phyloP scores from a whole-genome alignment of 2,113 vertebrate species.

The Globicephala melas region DNA sequence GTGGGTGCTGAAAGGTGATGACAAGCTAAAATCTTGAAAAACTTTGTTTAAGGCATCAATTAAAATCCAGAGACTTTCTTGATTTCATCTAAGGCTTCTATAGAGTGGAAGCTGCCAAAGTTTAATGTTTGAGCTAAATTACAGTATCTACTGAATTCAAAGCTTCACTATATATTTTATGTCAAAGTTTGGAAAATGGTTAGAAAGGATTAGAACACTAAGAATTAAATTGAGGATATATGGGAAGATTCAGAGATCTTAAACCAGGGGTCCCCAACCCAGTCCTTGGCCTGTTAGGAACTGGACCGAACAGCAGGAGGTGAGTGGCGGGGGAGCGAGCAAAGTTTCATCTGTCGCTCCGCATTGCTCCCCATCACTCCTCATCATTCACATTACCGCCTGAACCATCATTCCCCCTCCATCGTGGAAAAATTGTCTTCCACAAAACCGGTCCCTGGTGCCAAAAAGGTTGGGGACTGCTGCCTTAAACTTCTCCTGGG shows the following conservation, averaged over 20 bases:
- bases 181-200: not conserved
- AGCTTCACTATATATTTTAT: not conserved
- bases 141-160: not conserved
- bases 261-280: not conserved
- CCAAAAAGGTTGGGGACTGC: no score
- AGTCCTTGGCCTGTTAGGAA: no score
- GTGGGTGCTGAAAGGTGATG: not conserved
- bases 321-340: fast-evolving
- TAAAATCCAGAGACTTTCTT: not conserved
- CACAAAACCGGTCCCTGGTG: no score
- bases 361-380: no score
- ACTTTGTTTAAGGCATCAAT: not conserved
- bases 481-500: not conserved
- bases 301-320: no score
- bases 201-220: not conserved
- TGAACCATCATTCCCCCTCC: no score
- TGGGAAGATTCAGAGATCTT: not conserved
- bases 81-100: not conserved
- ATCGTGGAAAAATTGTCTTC: no score
- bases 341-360: no score
- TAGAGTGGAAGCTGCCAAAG: not conserved
- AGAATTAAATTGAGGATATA: not conserved
- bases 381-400: no score
- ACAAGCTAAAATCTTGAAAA: not conserved
- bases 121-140: not conserved